Conservation (phyloP, 2,888 invertebrate genomes). For the Galerucella calmariensis region DNA sequence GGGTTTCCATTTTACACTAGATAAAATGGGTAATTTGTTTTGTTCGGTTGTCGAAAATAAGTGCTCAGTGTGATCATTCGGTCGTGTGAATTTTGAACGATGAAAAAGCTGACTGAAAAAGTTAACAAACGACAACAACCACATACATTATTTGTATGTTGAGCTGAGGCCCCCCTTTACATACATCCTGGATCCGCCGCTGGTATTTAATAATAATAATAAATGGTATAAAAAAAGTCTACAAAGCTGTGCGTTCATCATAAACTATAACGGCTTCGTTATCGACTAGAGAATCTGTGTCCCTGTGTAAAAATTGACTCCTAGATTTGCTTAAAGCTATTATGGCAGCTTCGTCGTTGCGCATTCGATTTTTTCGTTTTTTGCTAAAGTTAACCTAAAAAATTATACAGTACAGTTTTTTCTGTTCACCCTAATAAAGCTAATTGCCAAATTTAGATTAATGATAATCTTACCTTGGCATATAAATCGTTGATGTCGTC, state of each 20-base stretch:
- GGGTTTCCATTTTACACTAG: no score
- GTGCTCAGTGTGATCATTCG: no score
- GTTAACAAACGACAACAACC: no score
- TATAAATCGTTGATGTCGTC: slow-evolving; percentile 77
- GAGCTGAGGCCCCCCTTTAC: no score
- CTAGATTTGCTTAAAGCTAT: slow-evolving; percentile 83
- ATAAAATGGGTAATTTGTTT: no score
- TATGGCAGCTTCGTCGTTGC: slow-evolving; percentile 82
- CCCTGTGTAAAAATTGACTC: slow-evolving; percentile 70
- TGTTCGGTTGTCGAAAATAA: no score
- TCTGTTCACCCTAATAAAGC: background rate
- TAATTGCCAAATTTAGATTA: no score
- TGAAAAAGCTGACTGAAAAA: no score
- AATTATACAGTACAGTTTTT: slow-evolving; percentile 16
- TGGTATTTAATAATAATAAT: slow-evolving; percentile 33
- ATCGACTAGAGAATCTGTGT: slow-evolving; percentile 75
- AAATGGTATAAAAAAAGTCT: slow-evolving; percentile 50
- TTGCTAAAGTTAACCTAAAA: slow-evolving; percentile 79
- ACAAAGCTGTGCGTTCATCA: slow-evolving; percentile 83
- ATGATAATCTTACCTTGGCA: slow-evolving; percentile 69
- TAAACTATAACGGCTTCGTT: slow-evolving; percentile 85
- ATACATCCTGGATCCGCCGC: no score
- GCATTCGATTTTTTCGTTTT: slow-evolving; percentile 83
- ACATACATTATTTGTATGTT: no score
- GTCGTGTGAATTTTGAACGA: no score